Evolutionary conservation across 2,113 vertebrate genomes (phyloP), one percentile per base, ranked within the genome.

Genomic region (Cynoglossus semilaevis): DNA sequence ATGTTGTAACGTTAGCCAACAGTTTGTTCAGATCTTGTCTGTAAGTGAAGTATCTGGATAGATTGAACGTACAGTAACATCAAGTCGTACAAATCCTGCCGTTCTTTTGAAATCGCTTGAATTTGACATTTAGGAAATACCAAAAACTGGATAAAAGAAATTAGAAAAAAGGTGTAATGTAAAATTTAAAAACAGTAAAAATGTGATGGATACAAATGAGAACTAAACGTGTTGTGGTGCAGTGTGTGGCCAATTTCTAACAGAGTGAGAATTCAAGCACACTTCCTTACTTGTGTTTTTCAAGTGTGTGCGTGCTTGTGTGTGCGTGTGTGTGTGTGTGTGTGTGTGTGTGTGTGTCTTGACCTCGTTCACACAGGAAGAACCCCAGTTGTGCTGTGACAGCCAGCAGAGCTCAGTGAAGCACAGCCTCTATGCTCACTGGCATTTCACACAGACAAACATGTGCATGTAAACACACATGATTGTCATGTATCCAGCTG

Each of bases 391-490:
- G 85, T 84, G 84, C 63, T 82, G 66, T 60, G 66, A 74, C 72
- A 79, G 73, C 90, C 77, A 67, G 88, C 89, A 76, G 82, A 85
- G 91, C 84, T 81, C 91, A 95, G 88, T 92, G 91, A 94, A 94
- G 94, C 94, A 91, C 86, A 77, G 69, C 74, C 80, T 64, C 89
- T 91, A 94, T 95, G 94, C 94, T 96, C 93, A 96, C 86, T 95
- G 94, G 93, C 94, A 97, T 97, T 90, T 88, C 82, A 82, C 77
- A 82, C 80, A 83, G 73, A 55, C 81, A 72, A 78, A 79, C 41
- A 51, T 38, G 77, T 79, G 75, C 85, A 78, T 63, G 71, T 80
- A 85, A 84, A 86, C 74, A 86, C 85, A 86, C 84, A 87, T 72
- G 70, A 80, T 67, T 67, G 63, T 74, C 45, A 76, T 82, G 82